Evolutionary conservation across 2,888 invertebrate genomes (phyloP), one percentile per base, ranked within the genome.

Genomic region (Drosophila nigricruria): DNA sequence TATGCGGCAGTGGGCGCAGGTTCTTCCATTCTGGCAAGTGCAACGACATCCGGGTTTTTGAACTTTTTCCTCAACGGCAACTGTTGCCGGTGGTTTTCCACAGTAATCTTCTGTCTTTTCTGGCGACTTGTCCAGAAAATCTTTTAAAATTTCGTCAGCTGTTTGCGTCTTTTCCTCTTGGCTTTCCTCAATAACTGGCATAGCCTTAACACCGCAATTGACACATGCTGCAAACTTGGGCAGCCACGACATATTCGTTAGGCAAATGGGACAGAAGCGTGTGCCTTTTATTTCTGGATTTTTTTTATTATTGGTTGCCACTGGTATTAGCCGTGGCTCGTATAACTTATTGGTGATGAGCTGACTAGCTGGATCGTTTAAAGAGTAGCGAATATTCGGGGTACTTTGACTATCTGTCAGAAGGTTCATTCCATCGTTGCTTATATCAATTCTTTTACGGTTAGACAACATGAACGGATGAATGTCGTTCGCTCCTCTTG

Each of bases 211-310:
- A 1, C 92, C 90, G 60, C 92, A 92, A 64, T 89, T 91, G 4
- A 91, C 91, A 49, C 92, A 91, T 0, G 93, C 88, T 4, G 93
- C 93, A 82, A 94, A 92, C 77, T 93, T 93, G 8, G 92, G 92
- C 61, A 94, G 20, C 91, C 90, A 92, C 1, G 90, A 87, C 61
- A 92, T 88, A 40, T 92, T 91, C 60, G 81, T 88, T 25, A 91
- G 77, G 54, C 93, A 93, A 27, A 92, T 77, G 0, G 92, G 90
- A 64, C 93, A 93, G 27, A 78, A 82, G 4, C 91, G 70, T 4
- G 63, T 68, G 3, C 79, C 77, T 23, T 75, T 85, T 0, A 77
- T 66, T 25, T 67, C 6, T 53, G 47, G 6, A 32, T 18, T 34
- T 6, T 49, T 14, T 0, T 49, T 45, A 25, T 73, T 47, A 49